Evolutionary conservation across 35 echinoderm and acorn worm genomes (phyloP), one percentile per base, ranked within the genome.

Genomic region (Ophiothrix spiculata): DNA sequence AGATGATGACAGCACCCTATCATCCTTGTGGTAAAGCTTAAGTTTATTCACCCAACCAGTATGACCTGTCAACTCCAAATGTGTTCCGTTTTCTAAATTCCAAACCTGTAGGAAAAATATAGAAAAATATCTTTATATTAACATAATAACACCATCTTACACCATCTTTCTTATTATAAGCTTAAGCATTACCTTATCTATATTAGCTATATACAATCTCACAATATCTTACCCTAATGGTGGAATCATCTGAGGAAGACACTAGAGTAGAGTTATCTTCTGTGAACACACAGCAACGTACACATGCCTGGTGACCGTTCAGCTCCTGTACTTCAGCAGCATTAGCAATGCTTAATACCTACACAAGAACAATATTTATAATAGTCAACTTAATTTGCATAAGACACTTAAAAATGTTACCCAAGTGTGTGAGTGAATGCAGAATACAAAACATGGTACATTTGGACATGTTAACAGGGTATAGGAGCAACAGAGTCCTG

Each of bases 241-340:
- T 36, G 23, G n/a, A 36, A 77, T 90, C 88, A 32, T 76, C 73
- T 0, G 88, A 90, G 31, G 64, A 75, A 10, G 91, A 88, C 1
- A 88, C 88, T 3, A 97, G 54, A 0, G 82, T 36, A 31, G 82
- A 31, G 23, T 87, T 73, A 38, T 93, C 84, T 16, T 79, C 39
- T 31, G 91, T 93, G 56, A 97, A 97, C 13, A 74, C 33, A 36
- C 91, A 93, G 32, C 76, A 82, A 41, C 93, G 41, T 36, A 95
- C 64, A 14, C 42, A 40, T 32, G 39, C 42, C 0, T 42, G 85
- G 60, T 95, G 93, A 15, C 87, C 93, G 77, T 79, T 83, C 1
- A 92, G 77, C 34, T 63, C 38, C 28, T 33, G 69, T 64, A 39
- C n/a, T 41, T 82, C 32, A 19, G 32, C 35, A 54, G 83, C 85